Evolutionary conservation across 2,113 vertebrate genomes (phyloP), one percentile per base, ranked within the genome.

Genomic region (Salvator merianae): DNA sequence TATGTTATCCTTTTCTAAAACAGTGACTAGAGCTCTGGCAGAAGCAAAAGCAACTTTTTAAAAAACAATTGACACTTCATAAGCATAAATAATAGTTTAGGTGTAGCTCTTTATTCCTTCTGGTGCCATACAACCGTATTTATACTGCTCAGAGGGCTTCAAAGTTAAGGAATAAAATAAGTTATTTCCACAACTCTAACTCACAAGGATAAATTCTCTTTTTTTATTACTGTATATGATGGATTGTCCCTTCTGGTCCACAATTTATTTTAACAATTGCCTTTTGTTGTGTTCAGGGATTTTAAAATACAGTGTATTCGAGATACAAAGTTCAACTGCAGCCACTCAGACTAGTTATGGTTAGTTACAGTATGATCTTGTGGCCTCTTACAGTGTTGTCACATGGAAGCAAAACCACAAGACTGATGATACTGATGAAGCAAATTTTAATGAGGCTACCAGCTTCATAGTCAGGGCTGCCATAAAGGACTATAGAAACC

Each of bases 1-100:
- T 36, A 55, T 72, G 36, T 63, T 72, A 47, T 36, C 18, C 20
- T 47, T 78, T 79, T 84, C 30, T 63, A 26, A 84, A 79, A 79
- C n/a, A 40, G 36, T 50, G 47, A 18, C 50, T 62, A 55, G 22
- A 43, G 38, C 38, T 65, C 55, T 63, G 38, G 53, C 68, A 72
- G 22, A 47, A 72, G 38, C 30, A 47, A 72, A 79, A 16, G 30
- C 36, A 40, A 7, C 68, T 79, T 72, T 53, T 84, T 84, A 79
- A 84, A 79, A 84, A 84, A 63, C 66, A 63, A 24, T 26, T 63
- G 83, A 79, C 66, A 79, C 53, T 72, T 79, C 76, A 72, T 71
- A 63, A 84, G 55, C 53, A 84, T 84, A 79, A 84, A 84, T 84
- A 79, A 84, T 24, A 50, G n/a, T 72, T 78, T 79, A 84, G 36